These are phyloP conservation scores for Scelioninae gen. 1 DNA, from an alignment of 2,888 invertebrate species.

Conservation along the genomic window DNA sequence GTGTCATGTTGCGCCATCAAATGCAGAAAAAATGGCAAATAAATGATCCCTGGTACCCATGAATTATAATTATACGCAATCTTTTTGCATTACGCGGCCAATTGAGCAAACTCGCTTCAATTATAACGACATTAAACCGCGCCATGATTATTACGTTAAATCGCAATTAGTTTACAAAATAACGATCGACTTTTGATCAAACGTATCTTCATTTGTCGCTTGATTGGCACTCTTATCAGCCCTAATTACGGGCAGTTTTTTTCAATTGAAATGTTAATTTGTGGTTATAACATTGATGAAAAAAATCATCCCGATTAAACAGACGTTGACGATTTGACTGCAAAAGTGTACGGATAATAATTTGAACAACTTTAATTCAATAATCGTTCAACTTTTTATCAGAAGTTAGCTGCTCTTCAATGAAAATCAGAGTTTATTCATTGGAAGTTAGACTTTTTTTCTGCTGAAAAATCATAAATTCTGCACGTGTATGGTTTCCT, in stretches of 20 bases:
- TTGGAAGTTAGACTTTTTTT: constrained; percentile 10
- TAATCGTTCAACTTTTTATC: constrained; percentile 27
- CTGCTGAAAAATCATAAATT: constrained; percentile 36
- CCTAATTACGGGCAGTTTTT: constrained; percentile 10
- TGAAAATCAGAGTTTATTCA: constrained; percentile 35
- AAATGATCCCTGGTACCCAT: constrained; percentile 16
- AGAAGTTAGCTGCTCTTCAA: constrained; percentile 3
- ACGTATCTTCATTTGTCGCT: no score
- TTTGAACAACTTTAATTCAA: constrained; percentile 28
- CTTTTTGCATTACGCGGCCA: constrained; percentile 13
- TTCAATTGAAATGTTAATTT: constrained; percentile 14
- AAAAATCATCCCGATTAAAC: constrained; percentile 1
- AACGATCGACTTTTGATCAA: no score
- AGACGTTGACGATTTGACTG: neutral
- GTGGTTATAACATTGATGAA: no score
- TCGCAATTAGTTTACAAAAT: constrained; percentile 30
- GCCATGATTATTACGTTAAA: constrained; percentile 14
- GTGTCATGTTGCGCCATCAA: no score
- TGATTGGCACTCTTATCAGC: constrained; percentile 15
- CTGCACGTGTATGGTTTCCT: constrained; percentile 18
- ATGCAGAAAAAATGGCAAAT: no score
- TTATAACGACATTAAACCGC: constrained; percentile 20
- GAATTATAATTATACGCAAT: constrained; percentile 29
- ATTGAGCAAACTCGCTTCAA: constrained; percentile 31
- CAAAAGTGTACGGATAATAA: constrained; percentile 17